These are phyloP conservation scores for Physella acuta DNA, from an alignment of 1,140 invertebrate genomes.

Conservation along the genomic window DNA sequence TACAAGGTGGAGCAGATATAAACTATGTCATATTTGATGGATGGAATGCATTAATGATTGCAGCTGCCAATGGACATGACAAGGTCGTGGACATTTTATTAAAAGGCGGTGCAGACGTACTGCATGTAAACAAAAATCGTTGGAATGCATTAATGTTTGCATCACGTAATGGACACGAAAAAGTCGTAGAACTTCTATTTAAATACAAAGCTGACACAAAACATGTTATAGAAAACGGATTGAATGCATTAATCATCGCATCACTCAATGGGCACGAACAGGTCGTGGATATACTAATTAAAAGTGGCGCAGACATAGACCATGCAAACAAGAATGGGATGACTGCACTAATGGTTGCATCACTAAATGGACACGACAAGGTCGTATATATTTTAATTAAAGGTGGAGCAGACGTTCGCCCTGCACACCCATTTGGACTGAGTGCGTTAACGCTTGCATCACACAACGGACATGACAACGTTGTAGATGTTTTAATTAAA, in stretches of 20 bases:
- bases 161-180: neutral
- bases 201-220: neutral
- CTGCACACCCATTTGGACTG: neutral
- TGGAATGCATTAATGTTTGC: neutral
- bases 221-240: neutral
- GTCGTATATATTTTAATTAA: neutral
- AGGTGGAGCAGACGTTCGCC: neutral
- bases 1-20: neutral
- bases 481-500: too few relatives aligned
- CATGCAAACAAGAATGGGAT: neutral
- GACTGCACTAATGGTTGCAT: neutral
- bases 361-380: neutral
- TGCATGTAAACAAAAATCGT: neutral
- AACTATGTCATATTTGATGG: neutral
- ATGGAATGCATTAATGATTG: neutral
- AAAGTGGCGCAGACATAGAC: neutral
- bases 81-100: neutral
- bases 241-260: neutral
- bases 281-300: neutral
- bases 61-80: neutral
- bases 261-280: neutral
- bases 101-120: neutral
- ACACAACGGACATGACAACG: too few relatives aligned
- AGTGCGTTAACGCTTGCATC: too few relatives aligned
- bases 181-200: neutral